Base-by-base conservation (phyloP, 2,888 invertebrate species). In the Diachrysia chrysitis region DNA sequence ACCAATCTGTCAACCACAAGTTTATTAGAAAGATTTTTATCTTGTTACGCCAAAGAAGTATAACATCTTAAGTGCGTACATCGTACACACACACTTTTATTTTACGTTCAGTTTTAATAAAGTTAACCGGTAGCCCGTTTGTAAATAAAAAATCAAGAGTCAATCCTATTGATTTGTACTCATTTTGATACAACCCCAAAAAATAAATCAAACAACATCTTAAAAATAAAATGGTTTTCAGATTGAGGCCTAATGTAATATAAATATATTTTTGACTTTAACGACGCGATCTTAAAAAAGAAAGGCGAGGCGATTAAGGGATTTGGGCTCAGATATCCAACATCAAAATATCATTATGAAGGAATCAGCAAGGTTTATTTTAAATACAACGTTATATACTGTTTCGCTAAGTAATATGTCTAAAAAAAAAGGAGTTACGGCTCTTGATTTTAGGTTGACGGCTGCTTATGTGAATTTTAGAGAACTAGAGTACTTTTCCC, bases 291-390 rank as follows among this genome's bases (percentile, higher is more conserved):
- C 77, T 76, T 76, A 80, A 73, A 80, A 82, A 73, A 32, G 10
- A 66, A 69, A 79, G n/a, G n/a, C n/a, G n/a, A 73, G 54, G 48
- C 69, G 78, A 82, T 81, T 79, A 80, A 77, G 75, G 78, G 81
- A 80, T 80, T 82, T 61, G 19, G 63, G 70, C 54, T 68, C 63
- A 63, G 65, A 78, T 73, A 77, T 66, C 68, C 78, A 75, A 79
- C 78, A 83, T 83, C 73, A 83, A 81, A 79, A 83, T 73, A 82
- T 81, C 73, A 78, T 83, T 83, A 83, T 74, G 62, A 66, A 58
- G 37, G 56, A 76, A 74, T 63, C 71, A 73, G 76, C 73, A 78
- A 74, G 71, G 56, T 76, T 76, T 69, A 69, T 74, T 78, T 32
- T 62, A 72, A 79, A 76, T 73, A 71, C 64, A 68, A 42, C 58